phyloP scores from a whole-genome alignment of 2,113 vertebrate species.

The Macaca nemestrina region DNA sequence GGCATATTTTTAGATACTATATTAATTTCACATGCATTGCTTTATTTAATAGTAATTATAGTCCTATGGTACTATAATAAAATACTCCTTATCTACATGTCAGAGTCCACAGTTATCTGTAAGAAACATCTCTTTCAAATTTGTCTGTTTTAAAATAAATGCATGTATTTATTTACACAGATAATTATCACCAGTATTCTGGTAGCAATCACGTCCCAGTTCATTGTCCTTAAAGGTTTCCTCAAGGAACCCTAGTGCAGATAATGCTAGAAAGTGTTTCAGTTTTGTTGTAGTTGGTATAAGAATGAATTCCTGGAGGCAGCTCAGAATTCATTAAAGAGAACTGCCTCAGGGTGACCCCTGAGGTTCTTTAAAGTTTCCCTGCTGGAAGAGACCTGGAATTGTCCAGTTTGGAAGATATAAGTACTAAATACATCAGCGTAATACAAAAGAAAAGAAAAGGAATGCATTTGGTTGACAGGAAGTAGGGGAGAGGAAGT shows the following conservation, averaged over 20 bases:
- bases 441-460: not conserved
- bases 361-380: not conserved
- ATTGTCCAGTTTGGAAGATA: not conserved
- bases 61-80: not conserved
- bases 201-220: not conserved
- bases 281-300: not conserved
- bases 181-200: not conserved
- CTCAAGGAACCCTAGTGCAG: not conserved
- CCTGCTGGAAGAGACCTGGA: not conserved
- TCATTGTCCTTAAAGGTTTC: not conserved
- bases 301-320: conserved; percentile 1
- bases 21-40: not conserved
- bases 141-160: not conserved
- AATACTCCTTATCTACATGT: not conserved
- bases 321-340: not conserved
- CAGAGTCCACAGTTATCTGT: not conserved
- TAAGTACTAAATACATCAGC: not conserved
- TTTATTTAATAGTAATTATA: conserved; percentile 19
- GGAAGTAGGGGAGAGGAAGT: not conserved
- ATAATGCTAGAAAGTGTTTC: not conserved
- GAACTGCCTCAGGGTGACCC: not conserved
- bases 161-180: not conserved
- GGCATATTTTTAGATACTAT: not conserved
- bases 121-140: not conserved
- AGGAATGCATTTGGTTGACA: not conserved